Evolutionary conservation across 2,888 invertebrate genomes (phyloP), one percentile per base, ranked within the genome.

Genomic region (Bombylius major): DNA sequence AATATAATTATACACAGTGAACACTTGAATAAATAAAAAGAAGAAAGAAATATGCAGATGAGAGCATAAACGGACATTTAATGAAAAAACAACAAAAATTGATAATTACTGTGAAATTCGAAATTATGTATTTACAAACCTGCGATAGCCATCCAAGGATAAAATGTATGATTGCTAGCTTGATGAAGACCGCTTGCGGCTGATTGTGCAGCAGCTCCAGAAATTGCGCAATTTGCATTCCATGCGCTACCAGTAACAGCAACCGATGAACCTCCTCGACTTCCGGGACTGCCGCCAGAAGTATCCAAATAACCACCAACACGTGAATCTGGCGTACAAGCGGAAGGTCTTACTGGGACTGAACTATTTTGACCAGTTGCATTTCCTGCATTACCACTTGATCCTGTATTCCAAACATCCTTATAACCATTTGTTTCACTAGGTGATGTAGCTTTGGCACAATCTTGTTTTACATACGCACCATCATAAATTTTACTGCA

Each of bases 131-230:
- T 45, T 5, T 58, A 70, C 89, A 86, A 77, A 93, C 94, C 94
- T 93, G 93, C 93, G 82, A 94, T 93, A 78, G 93, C 93, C 94
- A 94, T 94, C 94, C 94, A 94, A 67, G 94, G 94, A 79, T 94
- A 94, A 80, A 94, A 94, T 72, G 92, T 92, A 82, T 93, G 92
- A 77, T 86, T 89, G 78, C 83, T 84, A 76, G 87, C 82, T 78
- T 89, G 89, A 77, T 92, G 92, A 77, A 91, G 90, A 65, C 90
- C 86, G 72, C 87, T 90, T 66, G 89, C 88, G 63, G 85, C 82
- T 64, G 84, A 82, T 75, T 86, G 84, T 70, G 87, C 82, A 62
- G 89, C 81, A 65, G 88, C 84, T 70, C 89, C 89, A 60, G 74
- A 72, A 70, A 91, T 79, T 66, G 87, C 83, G 79, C 91, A 91